These are phyloP conservation scores for Drosophila hamatofila DNA, from an alignment of 2,888 invertebrate species.

Conservation along the genomic window DNA sequence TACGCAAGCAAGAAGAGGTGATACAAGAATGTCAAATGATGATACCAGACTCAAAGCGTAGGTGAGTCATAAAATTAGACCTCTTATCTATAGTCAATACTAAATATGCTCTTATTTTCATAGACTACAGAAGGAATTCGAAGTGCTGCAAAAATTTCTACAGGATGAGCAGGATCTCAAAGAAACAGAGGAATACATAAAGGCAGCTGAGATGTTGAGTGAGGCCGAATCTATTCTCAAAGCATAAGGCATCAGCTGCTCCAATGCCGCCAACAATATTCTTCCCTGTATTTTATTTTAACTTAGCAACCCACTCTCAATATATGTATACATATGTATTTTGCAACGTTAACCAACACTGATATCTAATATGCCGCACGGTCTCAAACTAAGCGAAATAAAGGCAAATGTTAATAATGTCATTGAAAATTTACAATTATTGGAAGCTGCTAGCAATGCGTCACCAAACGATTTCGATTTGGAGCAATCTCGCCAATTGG, in stretches of 20 bases:
- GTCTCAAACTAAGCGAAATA: conserved; percentile 52
- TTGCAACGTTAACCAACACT: conserved; percentile 51
- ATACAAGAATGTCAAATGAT: conserved; percentile 95
- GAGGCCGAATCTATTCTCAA: conserved; percentile 87
- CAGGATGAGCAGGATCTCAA: conserved; percentile 92
- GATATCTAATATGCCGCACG: conserved; percentile 50
- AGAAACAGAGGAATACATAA: conserved; percentile 89
- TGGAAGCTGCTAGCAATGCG: conserved; percentile 32
- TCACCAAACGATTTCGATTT: conserved; percentile 14
- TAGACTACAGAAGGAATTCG: conserved; percentile 90
- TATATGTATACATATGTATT: background rate
- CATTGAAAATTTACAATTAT: conserved; percentile 43
- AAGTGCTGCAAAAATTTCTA: conserved; percentile 90
- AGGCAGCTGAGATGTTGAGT: conserved; percentile 89
- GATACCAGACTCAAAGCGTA: conserved; percentile 95
- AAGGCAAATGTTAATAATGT: conserved; percentile 44
- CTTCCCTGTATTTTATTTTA: conserved; percentile 33
- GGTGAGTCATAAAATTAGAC: conserved; percentile 83
- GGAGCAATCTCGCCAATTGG: conserved; percentile 10
- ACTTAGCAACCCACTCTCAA: conserved; percentile 13
- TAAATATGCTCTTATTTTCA: background rate
- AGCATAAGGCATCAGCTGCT: conserved; percentile 10
- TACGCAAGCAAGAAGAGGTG: conserved; percentile 95
- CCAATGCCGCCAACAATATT: background rate
- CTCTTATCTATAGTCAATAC: background rate